Percentiles rank a stretch among this genome's conserved stretches.
These are phyloP conservation scores for Eilema depressum DNA, from an alignment of 2,888 invertebrate genomes.

Conservation along the genomic window DNA sequence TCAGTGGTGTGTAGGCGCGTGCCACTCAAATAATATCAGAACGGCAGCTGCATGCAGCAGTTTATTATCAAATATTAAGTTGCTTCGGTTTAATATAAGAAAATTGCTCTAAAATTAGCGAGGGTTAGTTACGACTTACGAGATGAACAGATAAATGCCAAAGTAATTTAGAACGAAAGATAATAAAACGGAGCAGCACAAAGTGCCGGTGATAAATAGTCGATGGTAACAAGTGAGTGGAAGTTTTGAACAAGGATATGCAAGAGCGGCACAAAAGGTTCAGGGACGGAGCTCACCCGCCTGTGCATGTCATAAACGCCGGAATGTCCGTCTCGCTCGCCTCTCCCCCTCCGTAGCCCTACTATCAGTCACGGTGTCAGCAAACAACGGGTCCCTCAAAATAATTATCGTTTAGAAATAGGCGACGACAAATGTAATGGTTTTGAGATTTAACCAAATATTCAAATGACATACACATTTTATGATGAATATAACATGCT, in stretches of 20 bases:
- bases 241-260: conserved; percentile 61
- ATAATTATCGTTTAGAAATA: conserved; percentile 45
- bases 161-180: conserved; percentile 38
- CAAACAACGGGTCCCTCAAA: conserved; percentile 62
- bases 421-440: conserved; percentile 15
- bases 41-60: conserved; percentile 56
- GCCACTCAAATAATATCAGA: conserved; percentile 67
- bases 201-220: conserved; percentile 50
- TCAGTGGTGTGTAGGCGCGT: conserved; percentile 69
- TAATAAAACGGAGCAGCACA: conserved; percentile 40
- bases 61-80: conserved; percentile 26
- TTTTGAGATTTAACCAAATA: conserved; percentile 28
- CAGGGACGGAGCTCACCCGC: conserved; percentile 54
- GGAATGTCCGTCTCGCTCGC: conserved; percentile 67
- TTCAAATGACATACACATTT: neutral
- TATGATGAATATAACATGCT: conserved; percentile 18
- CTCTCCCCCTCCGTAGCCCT: conserved; percentile 52
- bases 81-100: conserved; percentile 6
- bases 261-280: conserved; percentile 55
- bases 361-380: conserved; percentile 67
- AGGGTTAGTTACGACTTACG: conserved; percentile 27
- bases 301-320: conserved; percentile 67
- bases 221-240: conserved; percentile 52
- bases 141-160: conserved; percentile 28
- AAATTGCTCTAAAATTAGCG: conserved; percentile 18